A percentile compares a stretch with the other conserved stretches of the same genome.
Conservation (phyloP, 2,113 vertebrate genomes). For the Oceanites oceanicus region DNA sequence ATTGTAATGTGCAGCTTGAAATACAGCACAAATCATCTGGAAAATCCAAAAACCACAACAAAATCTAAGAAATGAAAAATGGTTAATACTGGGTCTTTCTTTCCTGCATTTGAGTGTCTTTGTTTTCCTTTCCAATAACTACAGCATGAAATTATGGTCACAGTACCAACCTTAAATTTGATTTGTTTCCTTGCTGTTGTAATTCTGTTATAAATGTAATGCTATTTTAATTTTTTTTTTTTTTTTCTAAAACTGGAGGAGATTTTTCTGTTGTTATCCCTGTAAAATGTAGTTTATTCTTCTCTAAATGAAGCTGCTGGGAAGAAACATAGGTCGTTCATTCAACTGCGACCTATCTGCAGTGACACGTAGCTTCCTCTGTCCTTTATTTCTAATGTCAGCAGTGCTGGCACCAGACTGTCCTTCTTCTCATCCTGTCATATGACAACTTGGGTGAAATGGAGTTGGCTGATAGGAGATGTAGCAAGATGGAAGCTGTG, state of each 20-base stretch:
- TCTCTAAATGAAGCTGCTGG: conserved; percentile 5
- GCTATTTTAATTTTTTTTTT: not conserved
- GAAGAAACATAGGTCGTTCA: conserved; percentile 4
- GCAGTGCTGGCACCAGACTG: conserved; percentile 16
- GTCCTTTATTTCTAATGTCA: conserved; percentile 22
- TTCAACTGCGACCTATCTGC: not conserved
- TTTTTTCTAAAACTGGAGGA: not conserved
- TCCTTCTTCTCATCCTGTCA: conserved; percentile 29
- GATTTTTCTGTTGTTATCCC: not conserved
- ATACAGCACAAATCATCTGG: not conserved
- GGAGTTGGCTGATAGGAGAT: conserved; percentile 18
- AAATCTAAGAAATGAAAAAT: not conserved
- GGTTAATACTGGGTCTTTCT: not conserved
- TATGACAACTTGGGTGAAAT: conserved; percentile 25
- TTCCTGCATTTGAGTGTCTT: not conserved
- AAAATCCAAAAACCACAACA: not conserved
- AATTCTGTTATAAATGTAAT: not conserved
- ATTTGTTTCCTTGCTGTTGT: not conserved
- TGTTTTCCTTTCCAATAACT: not conserved
- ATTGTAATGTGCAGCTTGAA: not conserved
- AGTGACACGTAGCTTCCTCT: conserved; percentile 1
- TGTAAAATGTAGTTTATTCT: not conserved
- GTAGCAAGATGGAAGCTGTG: conserved; percentile 22
- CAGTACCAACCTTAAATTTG: not conserved
- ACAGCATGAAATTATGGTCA: not conserved